Base-by-base conservation (phyloP, 2,113 vertebrate genomes). In the Grallaria varia region DNA sequence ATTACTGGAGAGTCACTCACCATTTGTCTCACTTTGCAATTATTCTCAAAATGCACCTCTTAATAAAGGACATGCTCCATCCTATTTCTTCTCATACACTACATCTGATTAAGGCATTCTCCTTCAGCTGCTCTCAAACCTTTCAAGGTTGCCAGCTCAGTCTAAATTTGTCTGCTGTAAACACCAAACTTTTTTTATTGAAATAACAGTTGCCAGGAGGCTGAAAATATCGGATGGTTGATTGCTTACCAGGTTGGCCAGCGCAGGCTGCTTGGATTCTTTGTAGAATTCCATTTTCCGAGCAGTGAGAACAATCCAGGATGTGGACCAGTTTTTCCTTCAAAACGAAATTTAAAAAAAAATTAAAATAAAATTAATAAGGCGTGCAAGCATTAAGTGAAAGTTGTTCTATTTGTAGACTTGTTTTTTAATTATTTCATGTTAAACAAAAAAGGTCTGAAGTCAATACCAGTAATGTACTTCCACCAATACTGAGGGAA, bases 271-370 rank as follows among this genome's bases (percentile, higher is more conserved):
- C 94, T 99, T 99, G 94, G 97, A 98, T 88, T 99, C 99, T 97
- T 99, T 99, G 96, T 99, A 98, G 95, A 99, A 98, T 87, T 98
- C 98, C 74, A 99, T 98, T 96, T 98, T 98, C 80, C 87, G 96
- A 59, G 96, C 95, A 19, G 98, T 98, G 66, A 99, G 98, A 30
- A 99, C 98, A 60, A 98, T 97, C 99, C 99, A 99, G 84, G 98
- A 97, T 0, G 95, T 97, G 56, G 98, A 98, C 99, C 99, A 99
- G 95, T 98, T 99, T 98, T 99, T 99, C 97, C 98, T 99, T 96
- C 16, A 64, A 96, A 88, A 80, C 59, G 91, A 79, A 84, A 90
- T 21, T 62, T 66, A 47, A 74, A 76, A 10, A 6, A 2, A 90
- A 93, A 84, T 89, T 40, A 14, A 5, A 6, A 18, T 21, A 87